A percentile compares a stretch with the other conserved stretches of the same genome.
Evolutionary conservation across 2,888 invertebrate genomes (phyloP).

Genomic region (Acleris sparsana): DNA sequence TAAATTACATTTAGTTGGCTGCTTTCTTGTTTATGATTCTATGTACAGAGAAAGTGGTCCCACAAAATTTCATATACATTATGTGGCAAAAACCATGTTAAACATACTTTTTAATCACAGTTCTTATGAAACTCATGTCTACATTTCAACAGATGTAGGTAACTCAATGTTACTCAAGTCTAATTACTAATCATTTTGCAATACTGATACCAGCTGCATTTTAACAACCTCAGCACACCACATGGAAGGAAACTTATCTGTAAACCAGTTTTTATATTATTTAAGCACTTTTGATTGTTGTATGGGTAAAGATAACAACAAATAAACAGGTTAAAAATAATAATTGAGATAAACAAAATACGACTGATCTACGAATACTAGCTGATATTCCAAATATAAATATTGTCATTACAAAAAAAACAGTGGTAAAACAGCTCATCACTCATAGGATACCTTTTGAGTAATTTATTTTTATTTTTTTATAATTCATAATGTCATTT

Average conservation of each 20-base stretch:
- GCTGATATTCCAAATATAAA: no score
- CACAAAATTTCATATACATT: no score
- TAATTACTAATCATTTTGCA: slow-evolving; percentile 27
- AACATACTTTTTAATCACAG: slow-evolving; percentile 12
- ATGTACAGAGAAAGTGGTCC: no score
- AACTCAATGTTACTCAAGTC: slow-evolving; percentile 21
- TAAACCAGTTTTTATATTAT: no score
- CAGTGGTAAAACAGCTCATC: no score
- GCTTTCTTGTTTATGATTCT: no score
- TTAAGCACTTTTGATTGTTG: no score
- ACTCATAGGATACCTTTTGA: no score
- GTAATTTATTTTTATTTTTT: no score
- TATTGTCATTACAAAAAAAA: no score
- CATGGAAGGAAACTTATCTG: not conserved
- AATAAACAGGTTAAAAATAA: not conserved
- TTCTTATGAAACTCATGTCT: slow-evolving; percentile 24
- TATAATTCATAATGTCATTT: no score
- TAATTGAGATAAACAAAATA: not conserved
- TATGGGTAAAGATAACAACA: not conserved
- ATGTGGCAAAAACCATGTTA: not conserved
- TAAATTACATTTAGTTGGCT: no score
- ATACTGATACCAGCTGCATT: slow-evolving; percentile 14
- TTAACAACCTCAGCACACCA: not conserved
- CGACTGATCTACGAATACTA: not conserved
- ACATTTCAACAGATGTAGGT: slow-evolving; percentile 21